phyloP scores from a whole-genome alignment of 2,888 invertebrate genomes.

The Griposia aprilina region DNA sequence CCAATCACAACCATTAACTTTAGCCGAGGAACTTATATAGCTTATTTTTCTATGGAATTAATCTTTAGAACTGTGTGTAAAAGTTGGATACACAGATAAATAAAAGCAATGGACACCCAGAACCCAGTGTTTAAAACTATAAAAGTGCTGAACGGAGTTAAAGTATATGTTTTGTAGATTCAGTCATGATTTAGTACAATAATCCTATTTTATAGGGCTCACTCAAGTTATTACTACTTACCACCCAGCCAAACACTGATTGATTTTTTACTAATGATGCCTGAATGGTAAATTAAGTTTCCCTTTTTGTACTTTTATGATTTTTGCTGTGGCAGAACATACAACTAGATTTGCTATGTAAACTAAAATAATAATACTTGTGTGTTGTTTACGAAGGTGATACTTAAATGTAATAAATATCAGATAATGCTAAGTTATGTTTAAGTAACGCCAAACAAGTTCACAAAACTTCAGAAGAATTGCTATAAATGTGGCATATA shows the following conservation, averaged over 20 bases:
- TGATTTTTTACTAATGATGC: neutral
- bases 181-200: neutral
- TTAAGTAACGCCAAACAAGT: conserved; percentile 14
- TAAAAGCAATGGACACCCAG: too few species aligned
- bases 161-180: neutral
- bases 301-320: too few species aligned
- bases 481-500: neutral
- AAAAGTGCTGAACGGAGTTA: neutral
- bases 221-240: neutral
- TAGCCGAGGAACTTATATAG: neutral
- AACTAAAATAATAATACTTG: neutral
- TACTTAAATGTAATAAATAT: conserved; percentile 3
- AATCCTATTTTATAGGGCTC: neutral
- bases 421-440: neutral
- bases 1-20: neutral
- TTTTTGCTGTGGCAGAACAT: neutral
- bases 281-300: neutral
- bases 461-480: conserved; percentile 10
- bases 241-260: neutral
- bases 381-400: neutral
- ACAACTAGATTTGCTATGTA: neutral
- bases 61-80: neutral
- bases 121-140: neutral
- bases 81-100: neutral
- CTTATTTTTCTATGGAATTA: neutral